Base-by-base conservation (phyloP, 1,140 invertebrate genomes). In the Ceratoteleas bidentatus region DNA sequence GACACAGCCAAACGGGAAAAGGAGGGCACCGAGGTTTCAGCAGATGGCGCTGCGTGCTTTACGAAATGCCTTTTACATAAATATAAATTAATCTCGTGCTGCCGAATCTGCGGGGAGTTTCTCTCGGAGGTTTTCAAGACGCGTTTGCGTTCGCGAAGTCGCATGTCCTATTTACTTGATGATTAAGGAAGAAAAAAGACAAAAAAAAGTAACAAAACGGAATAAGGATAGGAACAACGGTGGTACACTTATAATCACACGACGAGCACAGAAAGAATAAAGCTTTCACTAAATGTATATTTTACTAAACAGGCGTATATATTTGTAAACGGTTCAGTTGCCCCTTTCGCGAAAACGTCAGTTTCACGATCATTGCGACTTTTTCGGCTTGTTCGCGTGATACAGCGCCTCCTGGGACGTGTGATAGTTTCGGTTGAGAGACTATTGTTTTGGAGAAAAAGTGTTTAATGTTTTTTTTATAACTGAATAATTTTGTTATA, bases 51-150 rank as follows among this genome's bases (percentile, higher is more conserved):
- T 65, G 74, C 66, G 76, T 80, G 76, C 76, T 80, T 80, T 80
- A 80, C 50, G 36, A 80, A 80, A 73, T 80, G 69, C 77, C 77
- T 80, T 78, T 80, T 74, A 73, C 49, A 74, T 80, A 80, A 74
- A 68, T 73, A 80, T 74, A 69, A 80, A 80, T 73, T 74, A 75
- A 54, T 81, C 56, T 75, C 65, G 58, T 70, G 78, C 78, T 81
- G 78, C 70, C 78, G 70, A 81, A 75, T 81, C 53, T 65, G 65
- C 70, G 65, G 45, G 60, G 47, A 74, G 65, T 65, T 70, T 81
- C 47, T 58, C 15, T 45, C 64, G 65, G 69, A 52, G 34, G 45
- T 79, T 73, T 80, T 54, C 33, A 57, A 68, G 50, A 72, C 61
- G 45, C 13, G 24, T 24, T 24, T 24, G 24, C 24, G 24, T 65